phyloP scores from a whole-genome alignment of 2,888 invertebrate genomes.

The Neoaliturus tenellus region DNA sequence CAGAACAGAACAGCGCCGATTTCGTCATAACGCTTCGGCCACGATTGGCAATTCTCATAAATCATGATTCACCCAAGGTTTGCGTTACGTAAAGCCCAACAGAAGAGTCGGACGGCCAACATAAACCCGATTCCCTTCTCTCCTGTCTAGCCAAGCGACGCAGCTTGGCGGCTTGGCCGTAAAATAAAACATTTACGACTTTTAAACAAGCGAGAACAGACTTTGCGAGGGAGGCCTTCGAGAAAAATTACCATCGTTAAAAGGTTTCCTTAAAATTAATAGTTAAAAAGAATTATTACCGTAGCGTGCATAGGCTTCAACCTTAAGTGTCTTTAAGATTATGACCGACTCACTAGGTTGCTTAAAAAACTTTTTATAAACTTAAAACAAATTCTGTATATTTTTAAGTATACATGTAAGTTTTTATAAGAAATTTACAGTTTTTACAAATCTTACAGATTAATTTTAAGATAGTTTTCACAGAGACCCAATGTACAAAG shows the following conservation, averaged over 20 bases:
- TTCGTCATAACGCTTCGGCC: background rate
- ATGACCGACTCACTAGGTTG: no score
- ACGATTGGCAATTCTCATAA: background rate
- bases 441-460: no score
- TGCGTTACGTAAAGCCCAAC: background rate
- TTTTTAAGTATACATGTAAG: no score
- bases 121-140: background rate
- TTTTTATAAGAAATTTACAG: no score
- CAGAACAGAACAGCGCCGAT: background rate
- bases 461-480: no score
- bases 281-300: no score
- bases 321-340: no score
- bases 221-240: background rate
- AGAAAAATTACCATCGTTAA: background rate
- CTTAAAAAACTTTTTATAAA: no score
- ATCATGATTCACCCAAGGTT: conserved; percentile 10
- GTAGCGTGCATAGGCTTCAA: no score
- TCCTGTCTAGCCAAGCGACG: background rate
- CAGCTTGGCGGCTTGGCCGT: background rate
- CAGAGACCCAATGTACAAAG: no score
- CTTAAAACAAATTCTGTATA: no score
- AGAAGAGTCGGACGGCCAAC: background rate
- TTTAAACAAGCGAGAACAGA: background rate
- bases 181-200: background rate
- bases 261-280: no score